phyloP scores from a whole-genome alignment of 53 echinoderm and acorn worm genomes.

The Temnopleurus reevesii region DNA sequence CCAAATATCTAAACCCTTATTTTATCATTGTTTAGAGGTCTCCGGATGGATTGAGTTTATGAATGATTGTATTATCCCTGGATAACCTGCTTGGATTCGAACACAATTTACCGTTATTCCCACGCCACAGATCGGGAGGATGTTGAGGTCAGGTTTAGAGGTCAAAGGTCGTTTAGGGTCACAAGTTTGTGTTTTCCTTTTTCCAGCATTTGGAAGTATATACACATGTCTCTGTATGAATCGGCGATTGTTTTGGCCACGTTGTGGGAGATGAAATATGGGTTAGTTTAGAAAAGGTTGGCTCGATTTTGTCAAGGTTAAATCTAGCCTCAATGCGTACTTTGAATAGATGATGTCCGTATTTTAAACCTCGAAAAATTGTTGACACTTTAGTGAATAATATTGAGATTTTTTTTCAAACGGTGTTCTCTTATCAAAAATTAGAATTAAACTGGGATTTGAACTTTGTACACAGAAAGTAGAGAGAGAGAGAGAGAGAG shows the following conservation, averaged over 20 bases:
- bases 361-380: too few species aligned
- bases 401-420: too few species aligned
- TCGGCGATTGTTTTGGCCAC: conserved; percentile 24
- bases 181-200: neutral
- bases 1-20: neutral
- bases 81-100: neutral
- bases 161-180: conserved; percentile 4
- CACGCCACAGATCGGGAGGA: neutral
- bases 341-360: too few species aligned
- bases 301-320: neutral
- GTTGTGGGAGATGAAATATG: neutral
- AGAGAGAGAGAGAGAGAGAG: too few species aligned
- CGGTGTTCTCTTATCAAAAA: too few species aligned
- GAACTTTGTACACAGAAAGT: neutral
- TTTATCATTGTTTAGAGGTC: neutral
- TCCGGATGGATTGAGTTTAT: conserved; percentile 8
- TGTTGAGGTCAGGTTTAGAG: neutral
- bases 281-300: conserved; percentile 5
- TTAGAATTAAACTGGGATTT: too few species aligned
- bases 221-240: neutral
- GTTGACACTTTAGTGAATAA: too few species aligned
- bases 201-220: neutral
- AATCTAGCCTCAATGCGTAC: neutral
- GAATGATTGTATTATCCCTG: conserved; percentile 9
- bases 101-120: neutral